A percentile compares a stretch with the other conserved stretches of the same genome.
phyloP scores from a whole-genome alignment of 1,140 invertebrate genomes.

The Matsumurasca onukii region DNA sequence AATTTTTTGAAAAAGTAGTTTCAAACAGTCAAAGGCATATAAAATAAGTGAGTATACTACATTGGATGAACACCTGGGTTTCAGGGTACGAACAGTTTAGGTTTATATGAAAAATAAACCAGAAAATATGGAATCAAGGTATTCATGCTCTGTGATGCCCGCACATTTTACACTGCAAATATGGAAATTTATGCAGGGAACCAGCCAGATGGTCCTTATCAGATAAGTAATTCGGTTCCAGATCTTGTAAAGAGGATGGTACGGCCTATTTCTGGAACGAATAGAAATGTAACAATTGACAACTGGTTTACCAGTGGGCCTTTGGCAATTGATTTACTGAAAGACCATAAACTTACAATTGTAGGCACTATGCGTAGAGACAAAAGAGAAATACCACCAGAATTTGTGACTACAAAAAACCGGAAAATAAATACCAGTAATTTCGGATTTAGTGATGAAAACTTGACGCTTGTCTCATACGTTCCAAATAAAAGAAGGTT shows the following conservation, averaged over 20 bases:
- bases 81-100: conserved; percentile 44
- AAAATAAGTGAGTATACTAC: conserved; percentile 38
- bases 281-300: conserved; percentile 48
- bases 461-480: background rate
- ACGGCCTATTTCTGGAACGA: conserved; percentile 42
- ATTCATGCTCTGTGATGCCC: conserved; percentile 47
- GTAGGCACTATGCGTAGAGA: conserved; percentile 40
- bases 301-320: conserved; percentile 47
- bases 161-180: conserved; percentile 45
- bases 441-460: background rate
- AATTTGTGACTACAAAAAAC: conserved; percentile 38
- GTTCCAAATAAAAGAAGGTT: background rate
- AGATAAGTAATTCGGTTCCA: conserved; percentile 39
- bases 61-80: conserved; percentile 32
- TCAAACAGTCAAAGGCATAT: conserved; percentile 34
- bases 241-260: conserved; percentile 46
- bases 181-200: conserved; percentile 51
- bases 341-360: conserved; percentile 42
- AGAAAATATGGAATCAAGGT: conserved; percentile 50
- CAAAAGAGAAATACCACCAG: conserved; percentile 40
- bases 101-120: conserved; percentile 49
- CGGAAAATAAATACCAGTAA: background rate
- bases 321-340: conserved; percentile 43
- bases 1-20: conserved; percentile 11
- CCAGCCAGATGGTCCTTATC: conserved; percentile 45